A percentile compares a stretch with the other conserved stretches of the same genome.
phyloP scores from a whole-genome alignment of 2,888 invertebrate genomes.

The Pterobdella sp. region DNA sequence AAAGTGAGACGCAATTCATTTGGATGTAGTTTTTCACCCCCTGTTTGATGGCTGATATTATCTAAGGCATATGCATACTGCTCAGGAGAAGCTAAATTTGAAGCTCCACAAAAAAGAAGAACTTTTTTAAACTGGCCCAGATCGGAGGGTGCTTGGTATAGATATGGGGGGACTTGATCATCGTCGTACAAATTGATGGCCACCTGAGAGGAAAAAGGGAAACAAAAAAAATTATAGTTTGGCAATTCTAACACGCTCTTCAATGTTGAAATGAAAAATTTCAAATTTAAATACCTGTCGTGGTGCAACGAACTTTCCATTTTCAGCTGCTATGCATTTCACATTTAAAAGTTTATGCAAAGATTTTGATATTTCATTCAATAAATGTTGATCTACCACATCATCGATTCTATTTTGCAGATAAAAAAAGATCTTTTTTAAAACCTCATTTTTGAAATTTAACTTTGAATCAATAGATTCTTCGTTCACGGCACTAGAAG shows the following conservation, averaged over 20 bases:
- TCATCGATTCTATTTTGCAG: conserved; percentile 33
- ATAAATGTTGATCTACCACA: conserved; percentile 16
- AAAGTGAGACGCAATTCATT: conserved; percentile 39
- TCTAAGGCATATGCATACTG: conserved; percentile 39
- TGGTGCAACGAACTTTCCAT: conserved; percentile 37
- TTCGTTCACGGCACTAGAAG: conserved; percentile 21
- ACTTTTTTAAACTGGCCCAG: conserved; percentile 40
- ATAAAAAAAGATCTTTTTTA: conserved; percentile 38
- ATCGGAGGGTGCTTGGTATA: conserved; percentile 39
- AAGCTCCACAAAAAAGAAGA: conserved; percentile 38
- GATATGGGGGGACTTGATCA: conserved; percentile 40
- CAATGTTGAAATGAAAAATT: conserved; percentile 8
- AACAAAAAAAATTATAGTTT: background rate
- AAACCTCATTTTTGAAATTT: conserved; percentile 38
- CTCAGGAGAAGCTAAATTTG: conserved; percentile 36
- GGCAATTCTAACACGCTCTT: background rate
- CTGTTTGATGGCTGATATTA: conserved; percentile 35
- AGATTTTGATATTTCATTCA: conserved; percentile 27
- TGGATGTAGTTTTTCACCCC: conserved; percentile 38
- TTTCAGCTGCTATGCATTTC: conserved; percentile 36
- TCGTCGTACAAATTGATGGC: conserved; percentile 40
- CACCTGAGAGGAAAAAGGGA: conserved; percentile 28
- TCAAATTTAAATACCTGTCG: conserved; percentile 27
- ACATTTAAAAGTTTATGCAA: conserved; percentile 27
- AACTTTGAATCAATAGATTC: conserved; percentile 32